phyloP scores from a whole-genome alignment of 1,140 invertebrate genomes.

The Propsilocerus akamusi region DNA sequence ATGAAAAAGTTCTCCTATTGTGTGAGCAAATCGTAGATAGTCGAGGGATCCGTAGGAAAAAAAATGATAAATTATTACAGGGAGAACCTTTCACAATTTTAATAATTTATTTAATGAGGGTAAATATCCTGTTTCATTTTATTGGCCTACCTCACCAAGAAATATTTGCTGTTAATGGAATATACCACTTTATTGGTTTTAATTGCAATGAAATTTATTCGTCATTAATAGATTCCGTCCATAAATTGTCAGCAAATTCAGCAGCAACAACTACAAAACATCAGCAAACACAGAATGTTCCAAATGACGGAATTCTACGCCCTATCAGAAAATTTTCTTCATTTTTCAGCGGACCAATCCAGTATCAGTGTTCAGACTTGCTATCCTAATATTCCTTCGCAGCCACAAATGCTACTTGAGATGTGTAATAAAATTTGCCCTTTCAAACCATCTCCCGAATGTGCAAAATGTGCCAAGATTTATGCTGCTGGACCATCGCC shows the following conservation, averaged over 20 bases:
- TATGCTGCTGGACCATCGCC: neutral
- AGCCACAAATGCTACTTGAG: neutral
- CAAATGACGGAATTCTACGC: neutral
- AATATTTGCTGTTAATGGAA: neutral
- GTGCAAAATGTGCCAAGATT: neutral
- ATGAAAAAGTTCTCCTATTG: too few species aligned
- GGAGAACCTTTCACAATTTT: too few species aligned
- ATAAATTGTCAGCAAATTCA: neutral
- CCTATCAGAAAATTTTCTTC: neutral
- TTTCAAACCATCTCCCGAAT: neutral
- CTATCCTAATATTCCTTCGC: neutral
- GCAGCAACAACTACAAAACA: neutral
- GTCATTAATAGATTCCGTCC: neutral
- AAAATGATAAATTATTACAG: too few species aligned
- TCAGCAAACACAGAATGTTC: neutral
- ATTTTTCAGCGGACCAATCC: neutral
- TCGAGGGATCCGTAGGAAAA: too few species aligned
- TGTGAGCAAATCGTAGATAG: too few species aligned
- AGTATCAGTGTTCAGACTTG: neutral
- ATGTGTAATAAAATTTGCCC: neutral
- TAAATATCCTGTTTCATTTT: neutral
- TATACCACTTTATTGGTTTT: neutral
- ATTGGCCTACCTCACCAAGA: neutral
- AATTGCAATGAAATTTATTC: neutral
- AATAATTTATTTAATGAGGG: slow-evolving; percentile 2